Evolutionary conservation across 1,140 invertebrate species (phyloP).

Genomic region (Ceratosolen fusciceps): DNA sequence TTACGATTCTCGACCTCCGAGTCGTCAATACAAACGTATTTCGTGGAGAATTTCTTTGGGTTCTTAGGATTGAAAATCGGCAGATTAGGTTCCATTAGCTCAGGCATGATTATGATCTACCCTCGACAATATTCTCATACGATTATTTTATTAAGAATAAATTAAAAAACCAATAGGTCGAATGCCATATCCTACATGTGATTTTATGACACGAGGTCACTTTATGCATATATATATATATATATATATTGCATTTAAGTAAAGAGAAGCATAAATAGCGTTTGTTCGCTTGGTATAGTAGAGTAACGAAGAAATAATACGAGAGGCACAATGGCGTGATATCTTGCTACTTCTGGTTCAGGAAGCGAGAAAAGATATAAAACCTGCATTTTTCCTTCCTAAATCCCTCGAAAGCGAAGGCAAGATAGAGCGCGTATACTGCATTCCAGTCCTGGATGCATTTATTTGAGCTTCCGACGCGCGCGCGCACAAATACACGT

Average conservation of each 20-base stretch:
- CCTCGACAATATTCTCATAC: no score
- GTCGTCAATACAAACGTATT: no score
- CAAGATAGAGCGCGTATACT: neutral
- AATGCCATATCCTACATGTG: no score
- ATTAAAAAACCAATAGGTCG: no score
- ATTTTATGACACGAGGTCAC: no score
- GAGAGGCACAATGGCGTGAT: neutral
- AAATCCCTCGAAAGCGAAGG: neutral
- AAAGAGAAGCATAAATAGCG: neutral
- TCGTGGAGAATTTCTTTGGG: no score
- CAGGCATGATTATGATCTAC: no score
- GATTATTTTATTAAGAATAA: no score
- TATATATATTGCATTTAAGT: neutral
- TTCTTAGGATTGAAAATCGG: no score
- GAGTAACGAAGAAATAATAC: slow-evolving; percentile 5
- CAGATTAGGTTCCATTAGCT: no score
- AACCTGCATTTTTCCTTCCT: slow-evolving; percentile 24
- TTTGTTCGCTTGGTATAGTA: neutral
- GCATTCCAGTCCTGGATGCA: neutral
- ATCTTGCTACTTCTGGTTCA: slow-evolving; percentile 14
- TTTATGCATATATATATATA: no score
- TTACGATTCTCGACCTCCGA: no score
- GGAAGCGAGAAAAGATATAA: slow-evolving; percentile 8
- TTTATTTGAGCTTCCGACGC: neutral
- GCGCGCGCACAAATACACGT: neutral